phyloP scores from a whole-genome alignment of 1,140 invertebrate genomes.

The Dendrolimus kikuchii region DNA sequence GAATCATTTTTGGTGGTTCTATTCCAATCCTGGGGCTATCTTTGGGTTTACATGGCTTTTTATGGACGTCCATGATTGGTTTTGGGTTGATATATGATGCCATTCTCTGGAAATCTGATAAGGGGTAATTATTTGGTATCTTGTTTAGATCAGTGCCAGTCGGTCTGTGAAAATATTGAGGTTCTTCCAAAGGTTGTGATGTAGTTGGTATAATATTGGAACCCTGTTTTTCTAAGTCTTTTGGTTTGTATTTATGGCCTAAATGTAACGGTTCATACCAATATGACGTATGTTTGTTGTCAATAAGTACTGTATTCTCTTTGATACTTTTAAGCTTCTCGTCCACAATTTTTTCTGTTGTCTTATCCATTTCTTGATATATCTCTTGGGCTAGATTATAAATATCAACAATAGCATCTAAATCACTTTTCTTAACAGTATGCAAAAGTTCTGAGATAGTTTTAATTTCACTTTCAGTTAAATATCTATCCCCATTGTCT shows the following conservation, averaged over 20 bases:
- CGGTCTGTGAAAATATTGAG: conserved; percentile 23
- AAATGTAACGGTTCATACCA: conserved; percentile 39
- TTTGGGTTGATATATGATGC: conserved; percentile 27
- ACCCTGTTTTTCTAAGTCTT: conserved; percentile 10
- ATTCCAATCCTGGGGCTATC: conserved; percentile 7
- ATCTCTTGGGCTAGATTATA: conserved; percentile 60
- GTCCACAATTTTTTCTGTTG: conserved; percentile 19
- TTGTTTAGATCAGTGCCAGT: conserved; percentile 27
- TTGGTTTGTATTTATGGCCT: neutral
- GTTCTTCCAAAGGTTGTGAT: conserved; percentile 1
- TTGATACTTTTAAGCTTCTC: conserved; percentile 15
- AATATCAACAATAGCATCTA: conserved; percentile 59
- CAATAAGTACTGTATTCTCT: conserved; percentile 4
- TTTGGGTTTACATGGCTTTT: neutral
- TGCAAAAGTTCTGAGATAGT: conserved; percentile 45
- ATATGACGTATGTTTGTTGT: conserved; percentile 22
- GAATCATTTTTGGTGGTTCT: conserved; percentile 13
- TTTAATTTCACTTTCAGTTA: conserved; percentile 51
- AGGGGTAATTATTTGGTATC: conserved; percentile 42
- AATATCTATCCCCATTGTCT: conserved; percentile 36
- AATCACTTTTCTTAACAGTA: conserved; percentile 54
- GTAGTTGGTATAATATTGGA: conserved; percentile 14
- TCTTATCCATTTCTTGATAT: conserved; percentile 48
- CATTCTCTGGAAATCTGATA: conserved; percentile 38
- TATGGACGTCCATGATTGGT: neutral